These are phyloP conservation scores for Ypsolopha scabrella DNA, from an alignment of 2,888 invertebrate genomes.

Conservation along the genomic window DNA sequence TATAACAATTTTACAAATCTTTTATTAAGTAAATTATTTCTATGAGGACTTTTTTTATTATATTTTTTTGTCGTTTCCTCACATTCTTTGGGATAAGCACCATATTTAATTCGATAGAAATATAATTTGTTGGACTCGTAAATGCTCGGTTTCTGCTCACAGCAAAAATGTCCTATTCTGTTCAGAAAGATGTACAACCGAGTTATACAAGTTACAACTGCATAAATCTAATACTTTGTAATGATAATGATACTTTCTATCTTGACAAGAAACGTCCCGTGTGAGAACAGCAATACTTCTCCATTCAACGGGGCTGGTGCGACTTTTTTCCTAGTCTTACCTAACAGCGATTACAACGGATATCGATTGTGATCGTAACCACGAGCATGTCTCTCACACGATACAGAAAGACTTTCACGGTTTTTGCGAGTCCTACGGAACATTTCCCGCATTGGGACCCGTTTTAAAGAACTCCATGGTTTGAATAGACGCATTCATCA, in stretches of 20 bases:
- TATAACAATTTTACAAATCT: too few relatives aligned
- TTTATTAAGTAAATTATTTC: too few relatives aligned
- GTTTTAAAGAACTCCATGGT: neutral
- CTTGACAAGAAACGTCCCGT: conserved; percentile 26
- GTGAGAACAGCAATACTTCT: conserved; percentile 31
- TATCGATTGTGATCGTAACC: conserved; percentile 51
- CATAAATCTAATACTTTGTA: too few relatives aligned
- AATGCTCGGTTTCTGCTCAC: too few relatives aligned
- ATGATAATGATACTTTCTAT: conserved; percentile 27
- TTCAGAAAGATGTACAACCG: too few relatives aligned
- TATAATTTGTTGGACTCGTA: too few relatives aligned
- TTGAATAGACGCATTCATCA: neutral
- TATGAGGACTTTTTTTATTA: too few relatives aligned
- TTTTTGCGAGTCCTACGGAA: conserved; percentile 23
- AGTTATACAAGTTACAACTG: too few relatives aligned
- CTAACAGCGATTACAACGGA: conserved; percentile 55
- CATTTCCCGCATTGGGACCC: neutral
- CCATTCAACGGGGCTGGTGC: conserved; percentile 37
- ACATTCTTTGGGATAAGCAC: too few relatives aligned
- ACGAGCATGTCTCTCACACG: conserved; percentile 39
- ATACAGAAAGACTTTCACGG: conserved; percentile 38
- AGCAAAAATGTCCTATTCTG: too few relatives aligned
- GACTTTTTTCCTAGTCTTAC: conserved; percentile 47
- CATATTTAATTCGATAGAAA: too few relatives aligned
- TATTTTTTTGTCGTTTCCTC: too few relatives aligned